A percentile compares a stretch with the other conserved stretches of the same genome.
Evolutionary conservation across 2,113 vertebrate genomes (phyloP).

Genomic region (Ameiurus melas): DNA sequence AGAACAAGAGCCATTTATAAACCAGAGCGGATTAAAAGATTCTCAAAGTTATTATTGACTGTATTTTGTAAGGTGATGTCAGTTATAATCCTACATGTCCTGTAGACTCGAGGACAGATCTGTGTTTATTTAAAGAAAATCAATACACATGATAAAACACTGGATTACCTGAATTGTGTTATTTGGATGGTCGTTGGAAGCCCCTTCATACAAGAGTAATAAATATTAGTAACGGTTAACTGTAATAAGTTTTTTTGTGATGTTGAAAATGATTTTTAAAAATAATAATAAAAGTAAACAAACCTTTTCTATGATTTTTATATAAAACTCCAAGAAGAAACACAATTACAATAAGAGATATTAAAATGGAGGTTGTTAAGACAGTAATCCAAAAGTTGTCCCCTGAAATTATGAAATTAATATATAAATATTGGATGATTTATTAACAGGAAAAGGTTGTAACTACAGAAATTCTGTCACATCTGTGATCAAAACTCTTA

Average conservation of each 20-base stretch:
- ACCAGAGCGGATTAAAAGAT: no score
- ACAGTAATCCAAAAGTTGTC: background rate
- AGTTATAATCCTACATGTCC: background rate
- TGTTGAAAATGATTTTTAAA: background rate
- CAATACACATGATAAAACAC: background rate
- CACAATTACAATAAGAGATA: background rate
- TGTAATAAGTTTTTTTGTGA: background rate
- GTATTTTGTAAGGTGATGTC: background rate
- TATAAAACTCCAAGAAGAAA: background rate
- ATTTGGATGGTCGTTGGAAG: background rate
- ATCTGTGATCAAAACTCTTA: no score
- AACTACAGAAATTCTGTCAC: no score
- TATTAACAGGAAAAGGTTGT: no score
- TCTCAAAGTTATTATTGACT: background rate
- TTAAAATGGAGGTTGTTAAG: background rate
- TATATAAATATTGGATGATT: no score
- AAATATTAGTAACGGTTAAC: background rate
- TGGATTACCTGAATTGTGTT: background rate
- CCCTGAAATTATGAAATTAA: no score
- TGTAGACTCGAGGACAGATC: background rate
- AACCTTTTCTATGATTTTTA: background rate
- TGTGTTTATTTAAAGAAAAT: background rate
- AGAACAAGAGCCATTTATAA: no score
- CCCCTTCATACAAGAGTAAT: background rate
- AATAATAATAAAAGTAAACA: background rate